A percentile compares a stretch with the other conserved stretches of the same genome.
Evolutionary conservation across 2,888 invertebrate genomes (phyloP).

Genomic region (Eupithecia exiguata): DNA sequence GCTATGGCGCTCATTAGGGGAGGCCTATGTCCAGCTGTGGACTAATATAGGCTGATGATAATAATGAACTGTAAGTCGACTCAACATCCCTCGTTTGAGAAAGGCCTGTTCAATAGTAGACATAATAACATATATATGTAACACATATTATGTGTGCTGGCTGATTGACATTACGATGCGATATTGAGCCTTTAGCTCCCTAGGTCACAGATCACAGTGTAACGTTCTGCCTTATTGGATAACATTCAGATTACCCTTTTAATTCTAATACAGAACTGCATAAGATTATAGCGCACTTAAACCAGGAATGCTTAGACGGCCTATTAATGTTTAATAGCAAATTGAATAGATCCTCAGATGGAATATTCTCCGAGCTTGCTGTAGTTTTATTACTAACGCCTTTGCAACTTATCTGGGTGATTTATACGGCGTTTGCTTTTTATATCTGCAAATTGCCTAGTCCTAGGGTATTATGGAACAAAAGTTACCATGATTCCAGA

Average conservation of each 20-base stretch:
- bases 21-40: too few relatives aligned
- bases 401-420: constrained; percentile 36
- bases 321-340: constrained; percentile 63
- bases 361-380: constrained; percentile 35
- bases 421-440: constrained; percentile 28
- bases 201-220: not conserved
- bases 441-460: constrained; percentile 23
- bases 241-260: constrained; percentile 59
- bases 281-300: constrained; percentile 59
- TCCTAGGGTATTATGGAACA: not conserved
- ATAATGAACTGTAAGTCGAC: too few relatives aligned
- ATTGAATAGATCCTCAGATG: constrained; percentile 57
- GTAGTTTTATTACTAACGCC: constrained; percentile 18
- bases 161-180: not conserved
- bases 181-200: not conserved
- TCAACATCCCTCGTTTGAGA: not conserved
- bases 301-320: constrained; percentile 53
- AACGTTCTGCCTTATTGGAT: not conserved
- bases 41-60: too few relatives aligned
- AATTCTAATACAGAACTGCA: constrained; percentile 43
- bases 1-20: too few relatives aligned
- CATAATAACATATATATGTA: too few relatives aligned
- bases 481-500: not conserved
- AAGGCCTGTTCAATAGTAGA: too few relatives aligned
- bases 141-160: too few relatives aligned